A percentile compares a stretch with the other conserved stretches of the same genome.
Evolutionary conservation across 2,113 vertebrate species (phyloP).

Genomic region (Aspiorhynchus laticeps): DNA sequence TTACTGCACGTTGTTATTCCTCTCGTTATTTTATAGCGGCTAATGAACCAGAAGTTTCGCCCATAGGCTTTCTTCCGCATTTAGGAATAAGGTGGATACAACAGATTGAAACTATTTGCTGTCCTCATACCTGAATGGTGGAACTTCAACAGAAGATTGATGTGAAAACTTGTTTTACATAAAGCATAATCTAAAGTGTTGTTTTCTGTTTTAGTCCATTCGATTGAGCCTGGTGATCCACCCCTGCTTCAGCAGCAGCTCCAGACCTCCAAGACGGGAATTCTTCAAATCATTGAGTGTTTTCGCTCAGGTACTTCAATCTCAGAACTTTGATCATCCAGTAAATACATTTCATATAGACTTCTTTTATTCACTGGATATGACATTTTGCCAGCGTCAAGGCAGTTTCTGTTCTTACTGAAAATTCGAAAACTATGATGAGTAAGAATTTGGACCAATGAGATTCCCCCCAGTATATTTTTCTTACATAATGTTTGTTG

Average conservation of each 20-base stretch:
- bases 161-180: not conserved
- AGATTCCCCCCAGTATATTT: not conserved
- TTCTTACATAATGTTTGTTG: not conserved
- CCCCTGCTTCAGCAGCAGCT: constrained; percentile 92
- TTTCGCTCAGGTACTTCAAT: constrained; percentile 90
- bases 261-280: constrained; percentile 96
- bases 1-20: too few species aligned
- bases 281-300: constrained; percentile 98
- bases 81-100: too few species aligned
- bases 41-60: too few species aligned
- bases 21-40: too few species aligned
- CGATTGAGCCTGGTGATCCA: constrained; percentile 91
- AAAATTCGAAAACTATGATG: not conserved
- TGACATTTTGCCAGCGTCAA: not conserved
- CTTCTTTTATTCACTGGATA: not conserved
- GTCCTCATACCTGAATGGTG: not conserved
- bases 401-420: not conserved
- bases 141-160: not conserved
- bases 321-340: not conserved
- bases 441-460: not conserved
- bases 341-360: not conserved
- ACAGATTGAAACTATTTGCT: not conserved
- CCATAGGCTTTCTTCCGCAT: too few species aligned
- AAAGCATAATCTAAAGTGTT: constrained; percentile 22
- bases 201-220: constrained; percentile 75